A percentile compares a stretch with the other conserved stretches of the same genome.
These are phyloP conservation scores for Pasiphila rectangulata DNA, from an alignment of 2,888 invertebrate genomes.

Conservation along the genomic window DNA sequence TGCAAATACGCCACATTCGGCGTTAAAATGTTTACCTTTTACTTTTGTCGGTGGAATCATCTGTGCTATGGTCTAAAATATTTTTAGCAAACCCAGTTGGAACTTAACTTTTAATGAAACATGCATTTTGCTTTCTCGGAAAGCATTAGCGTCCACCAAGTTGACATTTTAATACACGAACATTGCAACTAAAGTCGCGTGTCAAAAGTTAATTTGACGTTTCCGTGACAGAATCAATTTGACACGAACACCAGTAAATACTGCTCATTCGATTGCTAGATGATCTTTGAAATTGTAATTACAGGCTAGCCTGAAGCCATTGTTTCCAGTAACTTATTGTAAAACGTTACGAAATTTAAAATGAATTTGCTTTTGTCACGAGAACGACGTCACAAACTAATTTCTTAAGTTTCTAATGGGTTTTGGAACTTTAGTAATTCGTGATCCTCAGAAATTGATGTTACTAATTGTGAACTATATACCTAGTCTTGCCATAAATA, in stretches of 20 bases:
- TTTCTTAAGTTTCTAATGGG: conserved; percentile 2
- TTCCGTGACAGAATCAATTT: conserved; percentile 46
- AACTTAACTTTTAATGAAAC: conserved; percentile 14
- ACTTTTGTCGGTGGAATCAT: no score
- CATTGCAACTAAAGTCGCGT: conserved; percentile 40
- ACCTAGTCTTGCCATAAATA: no score
- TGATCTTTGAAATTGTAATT: conserved; percentile 40
- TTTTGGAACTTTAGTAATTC: no score
- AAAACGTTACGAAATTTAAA: conserved; percentile 14
- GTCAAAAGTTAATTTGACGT: conserved; percentile 35
- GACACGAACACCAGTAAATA: conserved; percentile 45
- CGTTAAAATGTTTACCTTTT: no score
- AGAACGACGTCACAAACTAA: conserved; percentile 2
- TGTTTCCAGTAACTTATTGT: conserved; percentile 9
- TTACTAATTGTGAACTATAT: no score
- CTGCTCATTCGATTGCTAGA: conserved; percentile 38
- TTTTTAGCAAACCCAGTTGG: no score
- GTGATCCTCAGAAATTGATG: no score
- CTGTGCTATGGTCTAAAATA: no score
- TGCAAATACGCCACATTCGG: no score
- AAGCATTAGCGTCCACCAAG: conserved; percentile 18
- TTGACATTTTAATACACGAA: conserved; percentile 31
- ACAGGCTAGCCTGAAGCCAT: conserved; percentile 16
- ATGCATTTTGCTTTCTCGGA: conserved; percentile 19
- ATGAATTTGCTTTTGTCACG: conserved; percentile 16